Conservation (phyloP, 1,140 invertebrate species). For the Propsilocerus akamusi region DNA sequence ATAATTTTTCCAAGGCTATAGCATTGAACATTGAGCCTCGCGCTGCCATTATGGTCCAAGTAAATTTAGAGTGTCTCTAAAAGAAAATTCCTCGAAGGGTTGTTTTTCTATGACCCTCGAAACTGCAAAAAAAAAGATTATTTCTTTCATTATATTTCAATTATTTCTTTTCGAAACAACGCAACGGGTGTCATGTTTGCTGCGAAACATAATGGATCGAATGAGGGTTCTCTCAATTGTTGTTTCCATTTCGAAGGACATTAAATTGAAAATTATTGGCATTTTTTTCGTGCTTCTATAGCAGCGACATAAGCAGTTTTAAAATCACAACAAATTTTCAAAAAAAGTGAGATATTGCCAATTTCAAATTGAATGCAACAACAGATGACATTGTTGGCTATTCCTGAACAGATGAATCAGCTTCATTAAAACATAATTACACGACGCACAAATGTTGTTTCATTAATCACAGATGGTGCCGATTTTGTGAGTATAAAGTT, state of each 20-base stretch:
- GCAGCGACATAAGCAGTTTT: too few species aligned
- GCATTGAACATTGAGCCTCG: too few species aligned
- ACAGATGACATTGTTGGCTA: neutral
- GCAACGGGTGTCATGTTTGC: neutral
- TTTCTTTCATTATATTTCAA: neutral
- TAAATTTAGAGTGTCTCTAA: too few species aligned
- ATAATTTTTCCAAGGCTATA: too few species aligned
- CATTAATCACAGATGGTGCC: slow-evolving; percentile 1
- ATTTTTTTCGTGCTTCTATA: neutral
- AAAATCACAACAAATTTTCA: too few species aligned
- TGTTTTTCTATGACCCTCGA: too few species aligned
- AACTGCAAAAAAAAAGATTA: neutral
- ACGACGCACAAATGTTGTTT: neutral
- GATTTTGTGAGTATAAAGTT: neutral
- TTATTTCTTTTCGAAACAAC: neutral
- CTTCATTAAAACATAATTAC: slow-evolving; percentile 4
- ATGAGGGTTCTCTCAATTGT: neutral
- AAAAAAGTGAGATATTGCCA: neutral
- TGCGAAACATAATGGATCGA: neutral
- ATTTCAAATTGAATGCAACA: neutral
- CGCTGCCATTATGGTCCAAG: too few species aligned
- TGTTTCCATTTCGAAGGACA: neutral
- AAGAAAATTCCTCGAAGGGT: slow-evolving; percentile 2
- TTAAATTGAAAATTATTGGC: neutral
- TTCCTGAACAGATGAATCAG: neutral